Base-by-base conservation (phyloP, 2,113 vertebrate species). In the Sciurus niger region DNA sequence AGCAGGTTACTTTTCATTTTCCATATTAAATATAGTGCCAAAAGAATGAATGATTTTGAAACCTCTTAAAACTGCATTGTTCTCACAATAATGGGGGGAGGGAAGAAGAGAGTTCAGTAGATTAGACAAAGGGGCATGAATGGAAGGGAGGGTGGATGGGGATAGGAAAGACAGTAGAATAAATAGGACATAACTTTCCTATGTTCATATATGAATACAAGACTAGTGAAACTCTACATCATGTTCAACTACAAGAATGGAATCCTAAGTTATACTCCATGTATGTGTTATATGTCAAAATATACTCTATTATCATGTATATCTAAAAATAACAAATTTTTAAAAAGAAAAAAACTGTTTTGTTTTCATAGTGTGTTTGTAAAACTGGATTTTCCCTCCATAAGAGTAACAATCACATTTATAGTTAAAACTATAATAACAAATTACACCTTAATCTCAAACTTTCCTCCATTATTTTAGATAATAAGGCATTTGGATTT, bases 321-420 rank as follows among this genome's bases (percentile, higher is more conserved):
- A 58, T 58, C 55, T 58, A 22, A 24, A 58, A 58, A 58, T 20
- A 58, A 58, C 4, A 18, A 58, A 24, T 22, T 22, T 58, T 58
- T 58, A 58, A 58, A 58, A 58, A 58, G 55, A 58, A 22, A 58
- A 58, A 58, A 58, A 58, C 20, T 58, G 55, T 2, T 63, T 77
- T 93, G 13, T 94, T 96, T 96, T 93, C 83, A 25, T 77, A 20
- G 9, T 95, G 1, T 94, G 30, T 92, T 96, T 95, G 46, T 73
- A 58, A 89, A 76, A 13, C 10, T 74, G n/a, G 77, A 4, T 89
- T 94, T 79, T 89, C 18, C 53, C 68, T 94, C 24, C 9, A 43
- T 60, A 60, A 90, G 20, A 60, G 28, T 14, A 89, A 1, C 37
- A 83, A 0, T 90, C 22, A 51, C 20, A 37, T 89, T 97, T 91